These are phyloP conservation scores for Drosophila peninsularis DNA, from an alignment of 2,888 invertebrate species.

Conservation along the genomic window DNA sequence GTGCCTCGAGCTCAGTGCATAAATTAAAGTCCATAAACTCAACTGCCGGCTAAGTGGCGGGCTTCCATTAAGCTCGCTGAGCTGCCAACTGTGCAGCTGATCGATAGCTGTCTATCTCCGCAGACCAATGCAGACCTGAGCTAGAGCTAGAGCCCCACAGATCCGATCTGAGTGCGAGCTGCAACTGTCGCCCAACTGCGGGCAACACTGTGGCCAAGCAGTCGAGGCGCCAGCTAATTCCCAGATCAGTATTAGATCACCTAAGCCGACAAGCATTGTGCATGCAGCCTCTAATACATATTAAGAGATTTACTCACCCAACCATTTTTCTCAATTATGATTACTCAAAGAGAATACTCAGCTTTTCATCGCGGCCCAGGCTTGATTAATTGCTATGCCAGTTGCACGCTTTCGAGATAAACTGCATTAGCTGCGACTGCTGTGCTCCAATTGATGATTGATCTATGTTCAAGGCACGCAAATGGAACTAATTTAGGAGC, in stretches of 20 bases:
- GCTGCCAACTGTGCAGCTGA: slow-evolving; percentile 78
- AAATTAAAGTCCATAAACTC: slow-evolving; percentile 78
- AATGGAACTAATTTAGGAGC: not conserved
- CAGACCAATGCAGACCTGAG: slow-evolving; percentile 40
- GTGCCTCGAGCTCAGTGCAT: slow-evolving; percentile 71
- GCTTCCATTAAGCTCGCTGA: slow-evolving; percentile 79
- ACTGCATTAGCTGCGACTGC: not conserved
- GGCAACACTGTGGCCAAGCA: slow-evolving; percentile 42
- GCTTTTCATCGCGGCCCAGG: not conserved
- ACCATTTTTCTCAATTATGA: slow-evolving; percentile 11
- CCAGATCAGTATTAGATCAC: slow-evolving; percentile 15
- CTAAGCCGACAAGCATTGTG: not conserved
- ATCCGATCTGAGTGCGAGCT: slow-evolving; percentile 36
- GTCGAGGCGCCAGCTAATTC: slow-evolving; percentile 3
- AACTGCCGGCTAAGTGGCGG: slow-evolving; percentile 77
- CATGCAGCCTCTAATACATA: not conserved
- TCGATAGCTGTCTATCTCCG: slow-evolving; percentile 75
- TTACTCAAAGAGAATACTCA: not conserved
- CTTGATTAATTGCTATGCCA: slow-evolving; percentile 42
- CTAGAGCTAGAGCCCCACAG: slow-evolving; percentile 4
- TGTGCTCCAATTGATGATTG: slow-evolving; percentile 1
- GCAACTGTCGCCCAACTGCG: slow-evolving; percentile 18
- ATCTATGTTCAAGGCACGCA: slow-evolving; percentile 1
- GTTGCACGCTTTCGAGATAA: slow-evolving; percentile 3
- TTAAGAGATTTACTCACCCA: slow-evolving; percentile 4